Base-by-base conservation (phyloP, 1,140 invertebrate species). In the Trichogramma pretiosum region DNA sequence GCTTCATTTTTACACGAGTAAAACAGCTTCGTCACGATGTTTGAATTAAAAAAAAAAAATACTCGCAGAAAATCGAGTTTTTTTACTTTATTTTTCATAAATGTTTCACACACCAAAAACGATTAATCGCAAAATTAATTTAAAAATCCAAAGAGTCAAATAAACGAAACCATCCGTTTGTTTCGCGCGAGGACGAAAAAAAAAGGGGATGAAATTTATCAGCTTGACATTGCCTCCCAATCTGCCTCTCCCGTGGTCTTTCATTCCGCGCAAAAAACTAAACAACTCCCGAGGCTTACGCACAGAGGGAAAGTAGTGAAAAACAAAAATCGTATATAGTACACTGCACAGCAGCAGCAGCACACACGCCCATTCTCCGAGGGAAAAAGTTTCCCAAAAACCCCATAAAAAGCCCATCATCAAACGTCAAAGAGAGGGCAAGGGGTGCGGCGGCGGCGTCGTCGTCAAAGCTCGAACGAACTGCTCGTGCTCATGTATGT, bases 351-450 rank as follows among this genome's bases (percentile, higher is more conserved):
- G 24, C 24, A 28, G 24, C 24, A 5, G 24, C 5, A 5, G 24
- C 5, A 11, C 24, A 11, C 5, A n/a, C n/a, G n/a, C 7, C 26
- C 7, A 28, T 28, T 28, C 7, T 28, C 13, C 7, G 26, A 7
- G 13, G 26, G 21, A 5, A 39, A 39, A 21, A 23, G 18, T 13
- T 23, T n/a, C 21, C n/a, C 21, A 4, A 40, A 40, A 26, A 40
- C 38, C 48, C 48, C 35, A 53, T 46, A 33, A 46, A 50, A 53
- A 41, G 28, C 41, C 30, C 52, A 49, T 50, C 48, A 39, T 46
- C 13, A 5, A 19, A 2, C 18, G 18, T 21, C 11, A 28, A 11
- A 18, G 19, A n/a, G 37, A 13, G 39, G 16, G 16, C 14, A 42
- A 30, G 39, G 13, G 11, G 5, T 7, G 24, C 11, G 24, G 11